Evolutionary conservation across 92 coral and sea anemone species (phyloP).

Genomic region (Phenganax stokvisi): DNA sequence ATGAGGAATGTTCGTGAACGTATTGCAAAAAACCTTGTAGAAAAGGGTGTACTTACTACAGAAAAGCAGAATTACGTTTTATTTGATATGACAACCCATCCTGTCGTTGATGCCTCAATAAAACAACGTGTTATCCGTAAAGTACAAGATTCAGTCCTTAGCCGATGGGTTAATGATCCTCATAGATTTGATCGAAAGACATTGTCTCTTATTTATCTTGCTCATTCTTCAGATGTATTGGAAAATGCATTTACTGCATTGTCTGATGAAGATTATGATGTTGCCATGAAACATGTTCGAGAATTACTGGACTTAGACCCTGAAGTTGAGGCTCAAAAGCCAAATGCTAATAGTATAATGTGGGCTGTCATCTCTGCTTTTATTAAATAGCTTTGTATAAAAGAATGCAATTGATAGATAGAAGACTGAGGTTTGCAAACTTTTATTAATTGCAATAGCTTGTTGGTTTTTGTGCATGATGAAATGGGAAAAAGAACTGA

Average conservation of each 20-base stretch:
- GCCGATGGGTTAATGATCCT: slow-evolving; percentile 95
- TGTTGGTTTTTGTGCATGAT: background rate
- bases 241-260: slow-evolving; percentile 96
- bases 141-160: slow-evolving; percentile 88
- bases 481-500: no score
- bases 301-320: slow-evolving; percentile 95
- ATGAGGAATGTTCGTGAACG: slow-evolving; percentile 96
- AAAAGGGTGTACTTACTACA: slow-evolving; percentile 94
- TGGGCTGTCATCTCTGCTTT: slow-evolving; percentile 99
- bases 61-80: slow-evolving; percentile 98
- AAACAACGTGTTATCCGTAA: slow-evolving; percentile 78
- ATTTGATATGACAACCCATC: slow-evolving; percentile 98
- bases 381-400: slow-evolving; percentile 56
- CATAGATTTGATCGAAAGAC: slow-evolving; percentile 76
- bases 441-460: no score
- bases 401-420: background rate
- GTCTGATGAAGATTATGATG: slow-evolving; percentile 96
- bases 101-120: slow-evolving; percentile 77
- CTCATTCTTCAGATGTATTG: slow-evolving; percentile 96
- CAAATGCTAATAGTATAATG: slow-evolving; percentile 75
- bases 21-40: slow-evolving; percentile 95
- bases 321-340: slow-evolving; percentile 78
- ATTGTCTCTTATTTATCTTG: slow-evolving; percentile 81
- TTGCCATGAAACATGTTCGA: slow-evolving; percentile 94
- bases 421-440: background rate